Percentiles rank a stretch among this genome's conserved stretches.
Conservation (phyloP, 2,797 vertebrate species). For the Parambassis ranga region DNA sequence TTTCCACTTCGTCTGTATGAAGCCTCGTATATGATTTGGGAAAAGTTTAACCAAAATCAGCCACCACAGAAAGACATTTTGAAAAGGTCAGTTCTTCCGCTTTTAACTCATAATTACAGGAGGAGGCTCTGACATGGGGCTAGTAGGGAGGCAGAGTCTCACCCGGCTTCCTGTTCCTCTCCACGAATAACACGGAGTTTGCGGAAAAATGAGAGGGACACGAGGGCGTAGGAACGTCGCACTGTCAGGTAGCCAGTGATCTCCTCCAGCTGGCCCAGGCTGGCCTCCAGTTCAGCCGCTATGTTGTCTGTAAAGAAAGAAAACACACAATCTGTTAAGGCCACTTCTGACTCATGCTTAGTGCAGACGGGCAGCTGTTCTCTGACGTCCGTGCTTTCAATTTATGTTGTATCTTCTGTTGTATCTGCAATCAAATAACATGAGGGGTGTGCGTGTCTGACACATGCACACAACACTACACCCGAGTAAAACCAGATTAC, state of each 20-base stretch:
- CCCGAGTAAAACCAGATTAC: too few relatives aligned
- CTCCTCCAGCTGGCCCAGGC: constrained; percentile 95
- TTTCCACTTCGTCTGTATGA: constrained; percentile 28
- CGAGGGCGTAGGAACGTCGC: constrained; percentile 93
- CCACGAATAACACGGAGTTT: constrained; percentile 92
- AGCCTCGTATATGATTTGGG: constrained; percentile 53
- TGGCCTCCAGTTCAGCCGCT: constrained; percentile 94
- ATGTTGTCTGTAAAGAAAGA: constrained; percentile 86
- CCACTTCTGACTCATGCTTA: not conserved
- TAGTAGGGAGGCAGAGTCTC: constrained; percentile 50
- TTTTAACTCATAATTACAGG: constrained; percentile 73
- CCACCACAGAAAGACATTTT: constrained; percentile 53
- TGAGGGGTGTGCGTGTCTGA: too few relatives aligned
- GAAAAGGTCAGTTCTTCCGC: constrained; percentile 62
- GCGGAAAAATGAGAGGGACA: constrained; percentile 95
- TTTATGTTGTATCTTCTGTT: not conserved
- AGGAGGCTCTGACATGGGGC: constrained; percentile 42
- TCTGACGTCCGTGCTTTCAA: not conserved
- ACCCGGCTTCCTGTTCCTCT: constrained; percentile 90
- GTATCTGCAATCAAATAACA: not conserved
- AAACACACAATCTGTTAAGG: not conserved
- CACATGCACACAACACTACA: too few relatives aligned
- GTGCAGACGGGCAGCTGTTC: not conserved
- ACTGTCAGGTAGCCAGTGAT: constrained; percentile 95
- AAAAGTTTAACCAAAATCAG: constrained; percentile 46